A percentile compares a stretch with the other conserved stretches of the same genome.
These are phyloP conservation scores for Hemiscyllium ocellatum DNA, from an alignment of 2,113 vertebrate species.

Conservation along the genomic window DNA sequence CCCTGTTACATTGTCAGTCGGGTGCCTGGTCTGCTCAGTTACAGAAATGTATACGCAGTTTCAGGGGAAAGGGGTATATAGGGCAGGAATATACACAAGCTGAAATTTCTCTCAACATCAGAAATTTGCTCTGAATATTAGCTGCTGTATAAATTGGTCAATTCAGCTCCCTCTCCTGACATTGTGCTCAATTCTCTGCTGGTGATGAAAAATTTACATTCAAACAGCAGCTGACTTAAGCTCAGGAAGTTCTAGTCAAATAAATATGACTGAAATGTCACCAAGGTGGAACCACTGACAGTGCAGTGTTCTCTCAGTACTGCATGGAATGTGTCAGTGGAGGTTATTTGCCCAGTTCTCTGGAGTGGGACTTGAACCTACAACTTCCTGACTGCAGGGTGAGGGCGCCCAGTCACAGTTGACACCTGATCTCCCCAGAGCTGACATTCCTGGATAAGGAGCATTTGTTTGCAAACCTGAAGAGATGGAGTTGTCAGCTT, in stretches of 20 bases:
- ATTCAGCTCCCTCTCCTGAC: background rate
- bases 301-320: background rate
- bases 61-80: background rate
- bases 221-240: background rate
- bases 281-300: background rate
- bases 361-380: background rate
- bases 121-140: background rate
- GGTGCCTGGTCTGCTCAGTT: conserved; percentile 41
- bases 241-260: background rate
- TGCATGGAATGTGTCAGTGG: background rate
- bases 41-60: conserved; percentile 40
- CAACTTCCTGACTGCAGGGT: background rate
- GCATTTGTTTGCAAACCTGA: background rate
- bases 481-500: background rate
- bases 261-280: background rate
- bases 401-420: background rate
- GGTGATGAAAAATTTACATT: background rate
- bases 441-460: background rate
- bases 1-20: conserved; percentile 48
- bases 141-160: background rate
- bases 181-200: background rate
- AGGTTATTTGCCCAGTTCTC: background rate
- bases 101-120: background rate
- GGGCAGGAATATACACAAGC: too few species aligned
- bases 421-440: background rate